A percentile compares a stretch with the other conserved stretches of the same genome.
These are phyloP conservation scores for Aphelenchoides fujianensis DNA, from an alignment of 1,140 invertebrate genomes.

Conservation along the genomic window DNA sequence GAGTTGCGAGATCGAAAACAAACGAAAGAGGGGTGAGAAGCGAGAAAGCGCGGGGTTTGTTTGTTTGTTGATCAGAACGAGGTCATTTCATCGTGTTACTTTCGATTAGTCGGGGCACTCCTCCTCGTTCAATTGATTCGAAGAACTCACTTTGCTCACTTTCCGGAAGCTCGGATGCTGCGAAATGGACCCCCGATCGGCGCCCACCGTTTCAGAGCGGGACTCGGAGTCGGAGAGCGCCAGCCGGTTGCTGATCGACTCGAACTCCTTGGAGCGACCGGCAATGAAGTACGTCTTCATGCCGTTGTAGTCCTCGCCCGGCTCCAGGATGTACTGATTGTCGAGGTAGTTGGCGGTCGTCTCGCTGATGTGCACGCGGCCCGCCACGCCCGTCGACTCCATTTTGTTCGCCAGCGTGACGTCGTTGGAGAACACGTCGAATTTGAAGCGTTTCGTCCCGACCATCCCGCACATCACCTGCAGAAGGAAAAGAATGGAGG, in stretches of 20 bases:
- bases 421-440: slow-evolving; percentile 91
- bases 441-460: slow-evolving; percentile 81
- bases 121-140: no score
- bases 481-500: no score
- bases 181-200: slow-evolving; percentile 66
- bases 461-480: slow-evolving; percentile 84
- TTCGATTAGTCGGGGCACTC: no score
- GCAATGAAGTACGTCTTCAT: slow-evolving; percentile 78
- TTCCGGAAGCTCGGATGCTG: slow-evolving; percentile 72
- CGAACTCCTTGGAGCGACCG: slow-evolving; percentile 64
- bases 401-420: slow-evolving; percentile 81
- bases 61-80: neutral
- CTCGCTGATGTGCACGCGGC: slow-evolving; percentile 86
- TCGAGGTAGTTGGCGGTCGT: slow-evolving; percentile 77
- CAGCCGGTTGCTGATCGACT: slow-evolving; percentile 39
- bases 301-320: slow-evolving; percentile 77
- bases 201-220: slow-evolving; percentile 64
- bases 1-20: neutral
- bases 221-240: slow-evolving; percentile 44
- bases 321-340: slow-evolving; percentile 78
- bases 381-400: slow-evolving; percentile 67
- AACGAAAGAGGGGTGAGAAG: neutral
- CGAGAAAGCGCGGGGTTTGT: neutral
- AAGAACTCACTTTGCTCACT: slow-evolving; percentile 64
- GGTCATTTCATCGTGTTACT: neutral